Evolutionary conservation across 2,113 vertebrate genomes (phyloP).

Genomic region (Neolamprologus kungweensis): DNA sequence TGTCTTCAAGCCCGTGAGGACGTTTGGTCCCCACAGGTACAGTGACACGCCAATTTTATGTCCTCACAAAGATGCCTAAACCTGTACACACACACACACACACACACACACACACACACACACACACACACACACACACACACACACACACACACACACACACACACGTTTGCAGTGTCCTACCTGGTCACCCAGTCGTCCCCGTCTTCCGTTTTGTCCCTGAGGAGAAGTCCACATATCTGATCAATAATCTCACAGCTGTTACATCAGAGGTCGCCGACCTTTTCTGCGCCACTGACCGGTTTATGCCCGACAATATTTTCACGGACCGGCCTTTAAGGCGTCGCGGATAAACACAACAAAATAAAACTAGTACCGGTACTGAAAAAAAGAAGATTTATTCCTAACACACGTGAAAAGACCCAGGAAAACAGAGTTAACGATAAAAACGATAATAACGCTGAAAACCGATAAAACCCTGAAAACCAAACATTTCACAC

Average conservation of each 20-base stretch:
- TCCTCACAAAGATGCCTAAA: too few species aligned
- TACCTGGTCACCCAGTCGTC: conserved; percentile 43
- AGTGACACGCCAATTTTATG: too few species aligned
- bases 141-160: too few species aligned
- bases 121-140: too few species aligned
- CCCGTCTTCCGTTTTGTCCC: conserved; percentile 59
- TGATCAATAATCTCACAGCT: not conserved
- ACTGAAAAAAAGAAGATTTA: rapidly evolving
- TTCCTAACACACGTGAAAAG: not conserved
- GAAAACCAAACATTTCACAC: rapidly evolving
- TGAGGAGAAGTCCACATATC: not conserved
- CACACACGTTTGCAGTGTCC: not conserved
- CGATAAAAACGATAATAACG: rapidly evolving
- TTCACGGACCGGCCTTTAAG: rapidly evolving
- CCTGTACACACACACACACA: too few species aligned
- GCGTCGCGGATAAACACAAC: rapidly evolving
- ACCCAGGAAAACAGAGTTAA: rapidly evolving
- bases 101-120: too few species aligned
- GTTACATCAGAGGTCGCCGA: rapidly evolving
- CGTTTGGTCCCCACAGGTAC: too few species aligned
- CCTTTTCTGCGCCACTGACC: rapidly evolving
- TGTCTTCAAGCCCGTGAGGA: too few species aligned
- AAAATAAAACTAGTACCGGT: rapidly evolving
- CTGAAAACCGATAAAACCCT: not conserved
- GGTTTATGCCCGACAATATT: rapidly evolving